Evolutionary conservation across 2,888 invertebrate genomes (phyloP), one percentile per base, ranked within the genome.

Genomic region (Drosophila demipolita): DNA sequence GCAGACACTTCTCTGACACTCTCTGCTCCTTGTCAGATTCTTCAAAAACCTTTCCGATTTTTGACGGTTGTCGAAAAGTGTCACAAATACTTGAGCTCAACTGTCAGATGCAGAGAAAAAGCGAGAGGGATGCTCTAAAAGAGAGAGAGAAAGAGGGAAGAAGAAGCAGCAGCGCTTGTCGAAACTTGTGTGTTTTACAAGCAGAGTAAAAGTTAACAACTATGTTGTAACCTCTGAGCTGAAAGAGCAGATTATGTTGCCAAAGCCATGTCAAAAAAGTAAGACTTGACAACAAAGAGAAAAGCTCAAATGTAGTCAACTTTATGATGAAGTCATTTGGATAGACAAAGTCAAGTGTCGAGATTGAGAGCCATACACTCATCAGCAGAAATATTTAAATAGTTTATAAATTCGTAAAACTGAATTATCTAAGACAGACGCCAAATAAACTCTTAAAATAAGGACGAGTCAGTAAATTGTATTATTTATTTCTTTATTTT

Each of bases 11-110:
- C 33, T 26, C 40, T 42, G 49, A 55, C 55, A 49, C 59, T 50
- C 12, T 45, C 17, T 38, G 54, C 38, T 45, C 20, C 53, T 64
- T 65, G 48, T 26, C 57, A 74, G 65, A 60, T 65, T 83, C 67
- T 69, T 76, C 69, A 29, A 12, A 26, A 23, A 35, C 2, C 33
- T n/a, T 55, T 7, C 45, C 57, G 61, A 70, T 70, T 82, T 87
- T 86, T 70, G 70, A 73, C 66, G 70, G 59, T 70, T 85, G 80
- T 78, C 80, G 82, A 64, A 89, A 78, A 82, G 86, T 86, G 90
- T 88, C 86, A 80, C 86, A 85, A 78, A 62, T 72, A 76, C 75
- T 81, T 81, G 67, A 70, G 73, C 38, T 52, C 49, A 61, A 63
- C 73, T 69, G 57, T 33, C 66, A 64, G 40, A 49, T 50, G 64